A percentile compares a stretch with the other conserved stretches of the same genome.
These are phyloP conservation scores for Bucorvus abyssinicus DNA, from an alignment of 2,797 vertebrate genomes.

Conservation along the genomic window DNA sequence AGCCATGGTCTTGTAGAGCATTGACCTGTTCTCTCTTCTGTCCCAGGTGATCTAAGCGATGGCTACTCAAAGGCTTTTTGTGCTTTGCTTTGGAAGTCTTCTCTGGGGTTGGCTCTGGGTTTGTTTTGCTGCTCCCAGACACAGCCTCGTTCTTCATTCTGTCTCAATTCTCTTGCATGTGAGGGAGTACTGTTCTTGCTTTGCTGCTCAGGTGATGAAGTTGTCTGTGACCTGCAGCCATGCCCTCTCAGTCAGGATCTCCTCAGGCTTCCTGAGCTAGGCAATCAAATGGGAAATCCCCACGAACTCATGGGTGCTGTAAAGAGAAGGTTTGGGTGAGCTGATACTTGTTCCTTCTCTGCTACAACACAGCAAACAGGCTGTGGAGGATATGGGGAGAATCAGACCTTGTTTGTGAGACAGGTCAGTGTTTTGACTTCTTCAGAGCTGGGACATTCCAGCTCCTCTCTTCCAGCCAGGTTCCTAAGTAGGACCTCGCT, in stretches of 20 bases:
- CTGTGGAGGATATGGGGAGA: neutral
- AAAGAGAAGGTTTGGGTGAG: neutral
- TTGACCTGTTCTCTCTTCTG: neutral
- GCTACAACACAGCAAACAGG: neutral
- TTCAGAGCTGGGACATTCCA: neutral
- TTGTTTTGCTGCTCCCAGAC: neutral
- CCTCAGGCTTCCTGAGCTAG: neutral
- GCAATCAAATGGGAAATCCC: neutral
- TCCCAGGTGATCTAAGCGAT: rapidly evolving
- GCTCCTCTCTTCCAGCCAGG: neutral
- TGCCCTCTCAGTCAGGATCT: rapidly evolving
- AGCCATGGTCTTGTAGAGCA: neutral
- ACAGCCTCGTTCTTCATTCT: neutral
- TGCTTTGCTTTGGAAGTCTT: neutral
- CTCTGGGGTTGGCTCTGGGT: neutral
- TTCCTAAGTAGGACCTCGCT: neutral
- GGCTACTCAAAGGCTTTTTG: neutral
- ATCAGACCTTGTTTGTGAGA: neutral
- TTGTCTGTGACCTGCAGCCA: neutral
- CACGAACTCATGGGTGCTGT: neutral
- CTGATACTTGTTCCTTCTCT: neutral
- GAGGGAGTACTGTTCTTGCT: neutral
- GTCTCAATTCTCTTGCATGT: rapidly evolving
- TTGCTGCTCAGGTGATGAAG: neutral
- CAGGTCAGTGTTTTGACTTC: neutral